Percentiles rank a stretch among this genome's conserved stretches.
Conservation (phyloP, 2,888 invertebrate species). For the Cheilosia soror region DNA sequence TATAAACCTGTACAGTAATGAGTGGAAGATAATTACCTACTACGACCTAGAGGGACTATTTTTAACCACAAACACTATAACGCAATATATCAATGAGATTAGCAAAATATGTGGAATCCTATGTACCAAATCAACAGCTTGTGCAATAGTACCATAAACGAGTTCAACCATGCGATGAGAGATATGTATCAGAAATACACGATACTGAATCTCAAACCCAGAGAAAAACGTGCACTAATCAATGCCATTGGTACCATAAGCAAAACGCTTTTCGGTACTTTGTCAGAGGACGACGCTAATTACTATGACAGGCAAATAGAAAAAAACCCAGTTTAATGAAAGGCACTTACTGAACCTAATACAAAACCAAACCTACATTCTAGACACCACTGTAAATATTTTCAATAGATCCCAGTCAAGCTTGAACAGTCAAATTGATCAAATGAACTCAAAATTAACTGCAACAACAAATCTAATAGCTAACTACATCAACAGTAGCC, state of each 20-base stretch:
- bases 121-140: neutral
- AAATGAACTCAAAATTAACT: too few species aligned
- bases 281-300: neutral
- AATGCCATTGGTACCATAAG: neutral
- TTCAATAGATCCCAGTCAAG: too few species aligned
- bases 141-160: neutral
- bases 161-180: neutral
- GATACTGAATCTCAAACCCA: neutral
- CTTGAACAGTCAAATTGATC: too few species aligned
- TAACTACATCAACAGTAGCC: too few species aligned
- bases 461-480: too few species aligned
- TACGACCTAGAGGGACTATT: neutral
- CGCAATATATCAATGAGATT: neutral
- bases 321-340: too few species aligned
- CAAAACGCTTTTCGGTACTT: neutral
- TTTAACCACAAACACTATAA: neutral
- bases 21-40: neutral
- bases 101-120: neutral
- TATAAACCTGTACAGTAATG: neutral
- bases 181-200: neutral
- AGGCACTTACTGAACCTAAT: too few species aligned
- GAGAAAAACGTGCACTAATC: neutral
- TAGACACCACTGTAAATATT: too few species aligned
- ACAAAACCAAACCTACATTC: too few species aligned
- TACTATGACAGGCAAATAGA: conserved; percentile 4